Percentiles rank a stretch among this genome's conserved stretches.
These are phyloP conservation scores for Anabacerthia variegaticeps DNA, from an alignment of 2,797 vertebrate species.

Conservation along the genomic window DNA sequence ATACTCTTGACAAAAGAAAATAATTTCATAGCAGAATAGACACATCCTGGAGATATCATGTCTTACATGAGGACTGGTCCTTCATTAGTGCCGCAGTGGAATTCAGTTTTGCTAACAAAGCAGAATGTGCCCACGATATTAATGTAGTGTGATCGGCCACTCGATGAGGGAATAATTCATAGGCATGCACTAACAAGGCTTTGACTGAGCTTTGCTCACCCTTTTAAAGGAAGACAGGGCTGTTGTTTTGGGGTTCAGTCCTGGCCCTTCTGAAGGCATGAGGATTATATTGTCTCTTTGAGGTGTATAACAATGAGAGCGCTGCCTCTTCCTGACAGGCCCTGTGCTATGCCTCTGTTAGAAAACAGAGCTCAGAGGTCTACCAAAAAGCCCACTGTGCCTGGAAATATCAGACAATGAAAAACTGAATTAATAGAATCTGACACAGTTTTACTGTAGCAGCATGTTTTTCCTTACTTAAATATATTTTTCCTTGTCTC, in stretches of 20 bases:
- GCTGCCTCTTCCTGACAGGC: conserved; percentile 54
- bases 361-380: conserved; percentile 74
- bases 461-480: conserved; percentile 71
- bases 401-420: conserved; percentile 72
- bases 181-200: conserved; percentile 31
- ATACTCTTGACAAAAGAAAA: conserved; percentile 51
- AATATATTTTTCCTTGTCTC: conserved; percentile 60
- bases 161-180: conserved; percentile 41
- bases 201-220: conserved; percentile 48
- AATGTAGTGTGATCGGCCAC: conserved; percentile 18
- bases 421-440: conserved; percentile 71
- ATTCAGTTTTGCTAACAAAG: conserved; percentile 49
- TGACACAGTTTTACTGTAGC: conserved; percentile 70
- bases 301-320: conserved; percentile 52
- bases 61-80: conserved; percentile 24
- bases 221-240: conserved; percentile 19
- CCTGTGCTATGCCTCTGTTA: conserved; percentile 71
- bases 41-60: conserved; percentile 5
- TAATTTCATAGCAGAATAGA: conserved; percentile 22
- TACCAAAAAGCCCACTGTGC: conserved; percentile 77
- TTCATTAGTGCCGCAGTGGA: conserved; percentile 37
- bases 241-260: conserved; percentile 67
- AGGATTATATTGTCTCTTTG: conserved; percentile 62
- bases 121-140: conserved; percentile 52
- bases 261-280: conserved; percentile 43